A percentile compares a stretch with the other conserved stretches of the same genome.
Evolutionary conservation across 1,140 invertebrate genomes (phyloP).

Genomic region (Leptonema lineaticorne): DNA sequence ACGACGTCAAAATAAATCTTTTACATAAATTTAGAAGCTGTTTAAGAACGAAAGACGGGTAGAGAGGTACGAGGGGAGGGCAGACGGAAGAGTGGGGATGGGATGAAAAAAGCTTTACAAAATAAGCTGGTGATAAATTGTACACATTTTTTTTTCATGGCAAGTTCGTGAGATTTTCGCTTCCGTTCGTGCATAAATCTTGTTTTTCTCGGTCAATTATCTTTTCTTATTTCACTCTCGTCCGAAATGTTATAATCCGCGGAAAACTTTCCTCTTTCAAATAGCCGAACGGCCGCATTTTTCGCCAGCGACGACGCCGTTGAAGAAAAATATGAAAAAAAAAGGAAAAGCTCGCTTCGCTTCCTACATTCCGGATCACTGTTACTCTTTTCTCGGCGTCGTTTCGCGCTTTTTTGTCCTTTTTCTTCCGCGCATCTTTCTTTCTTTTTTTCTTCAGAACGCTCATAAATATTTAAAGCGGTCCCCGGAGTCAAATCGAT

Average conservation of each 20-base stretch:
- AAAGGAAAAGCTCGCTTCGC: no score
- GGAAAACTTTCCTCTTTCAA: background rate
- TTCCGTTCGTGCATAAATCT: constrained; percentile 10
- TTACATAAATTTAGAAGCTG: background rate
- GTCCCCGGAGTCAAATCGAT: constrained; percentile 6
- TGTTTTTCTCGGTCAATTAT: constrained; percentile 5
- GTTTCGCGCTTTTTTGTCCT: no score
- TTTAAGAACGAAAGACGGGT: background rate
- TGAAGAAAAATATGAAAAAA: background rate
- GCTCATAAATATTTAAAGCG: background rate
- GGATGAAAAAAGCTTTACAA: background rate
- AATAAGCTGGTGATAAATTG: constrained; percentile 16
- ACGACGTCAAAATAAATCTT: constrained; percentile 18
- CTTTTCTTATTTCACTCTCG: constrained; percentile 13
- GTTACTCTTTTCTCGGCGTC: no score
- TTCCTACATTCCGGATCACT: no score
- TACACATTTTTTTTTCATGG: background rate
- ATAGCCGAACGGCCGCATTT: no score
- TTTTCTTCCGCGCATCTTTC: no score
- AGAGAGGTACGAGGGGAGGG: background rate
- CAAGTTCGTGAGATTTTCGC: background rate
- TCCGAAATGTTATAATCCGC: constrained; percentile 6
- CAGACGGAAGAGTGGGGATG: background rate
- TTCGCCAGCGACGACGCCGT: no score
- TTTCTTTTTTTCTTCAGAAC: no score